Percentiles rank a stretch among this genome's conserved stretches.
These are phyloP conservation scores for Parascotia fuliginaria DNA, from an alignment of 2,888 invertebrate genomes.

Conservation along the genomic window DNA sequence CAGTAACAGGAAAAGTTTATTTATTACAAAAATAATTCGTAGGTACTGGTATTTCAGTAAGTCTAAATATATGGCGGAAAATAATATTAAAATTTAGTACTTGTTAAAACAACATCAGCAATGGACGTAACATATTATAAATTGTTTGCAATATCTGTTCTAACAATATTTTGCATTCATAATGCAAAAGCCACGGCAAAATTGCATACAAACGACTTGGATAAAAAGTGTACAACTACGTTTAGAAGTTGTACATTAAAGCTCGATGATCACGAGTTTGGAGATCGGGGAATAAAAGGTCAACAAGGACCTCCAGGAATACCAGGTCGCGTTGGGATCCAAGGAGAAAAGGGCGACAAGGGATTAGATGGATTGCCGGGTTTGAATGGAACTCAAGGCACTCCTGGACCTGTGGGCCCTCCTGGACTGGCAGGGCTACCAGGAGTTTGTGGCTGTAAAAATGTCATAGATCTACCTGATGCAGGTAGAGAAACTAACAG, in stretches of 20 bases:
- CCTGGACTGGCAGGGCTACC: too few species aligned
- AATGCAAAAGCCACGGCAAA: not conserved
- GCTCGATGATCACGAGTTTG: not conserved
- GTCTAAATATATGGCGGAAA: not conserved
- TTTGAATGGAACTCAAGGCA: too few species aligned
- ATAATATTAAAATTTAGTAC: not conserved
- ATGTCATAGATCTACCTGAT: not conserved
- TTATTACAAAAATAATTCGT: too few species aligned
- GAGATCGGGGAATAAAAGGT: not conserved
- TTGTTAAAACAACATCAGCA: not conserved
- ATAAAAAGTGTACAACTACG: conserved; percentile 5
- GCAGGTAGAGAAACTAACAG: not conserved
- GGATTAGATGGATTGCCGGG: too few species aligned
- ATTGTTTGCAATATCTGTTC: not conserved
- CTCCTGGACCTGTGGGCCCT: too few species aligned
- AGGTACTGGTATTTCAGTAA: too few species aligned
- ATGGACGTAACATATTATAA: conserved; percentile 9
- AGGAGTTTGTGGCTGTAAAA: not conserved
- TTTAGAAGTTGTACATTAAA: conserved; percentile 7
- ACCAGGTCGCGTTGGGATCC: too few species aligned
- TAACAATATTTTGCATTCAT: not conserved
- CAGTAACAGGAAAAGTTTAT: too few species aligned
- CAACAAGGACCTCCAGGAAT: too few species aligned
- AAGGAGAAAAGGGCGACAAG: too few species aligned
- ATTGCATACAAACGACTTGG: not conserved